Base-by-base conservation (phyloP, 2,888 invertebrate species). In the Ametastegia equiseti region DNA sequence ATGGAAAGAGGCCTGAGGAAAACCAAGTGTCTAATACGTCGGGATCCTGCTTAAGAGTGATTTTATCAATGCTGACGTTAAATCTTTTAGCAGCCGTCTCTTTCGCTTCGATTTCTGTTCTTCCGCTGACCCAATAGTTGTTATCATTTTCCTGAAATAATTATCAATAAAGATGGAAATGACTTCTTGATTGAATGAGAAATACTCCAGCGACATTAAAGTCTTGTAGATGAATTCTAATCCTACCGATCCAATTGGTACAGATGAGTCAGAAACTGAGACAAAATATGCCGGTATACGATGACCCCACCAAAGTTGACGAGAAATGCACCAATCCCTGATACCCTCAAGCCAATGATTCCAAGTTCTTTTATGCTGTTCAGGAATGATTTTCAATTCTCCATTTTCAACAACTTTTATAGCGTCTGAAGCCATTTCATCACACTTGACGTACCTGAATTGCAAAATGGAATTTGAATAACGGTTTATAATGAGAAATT, bases 1-100 rank as follows among this genome's bases (percentile, higher is more conserved):
- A 99, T 0, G 99, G 98, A 91, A 99, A 98, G 60, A 99, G 93
- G 0, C 96, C 99, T 0, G 99, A 97, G 0, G 99, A 99, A 93
- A 99, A 99, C 99, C 99, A 99, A 0, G 99, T 99, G 91, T 99
- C 99, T 83, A 99, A 92, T 0, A 99, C 99, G 92, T 99, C 99
- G 63, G 97, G 97, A 90, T 99, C 99, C 91, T 97, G 95, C 75
- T 93, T 91, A 11, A 97, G 92, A 33, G 90, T 90, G 82, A 96
- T 93, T 85, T 93, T 92, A 57, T 95, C 92, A 33, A 92, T 89
- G 1, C 94, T 92, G 0, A 93, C 88, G 0, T 93, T 92, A 88
- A 96, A 97, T 88, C 95, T 95, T 27, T 93, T 92, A 0, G 95
- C 94, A 0, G 99, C 99, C 90, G 98, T 98, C 50, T 92, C 87